Evolutionary conservation across 2,888 invertebrate species (phyloP).

Genomic region (Ctena decussata): DNA sequence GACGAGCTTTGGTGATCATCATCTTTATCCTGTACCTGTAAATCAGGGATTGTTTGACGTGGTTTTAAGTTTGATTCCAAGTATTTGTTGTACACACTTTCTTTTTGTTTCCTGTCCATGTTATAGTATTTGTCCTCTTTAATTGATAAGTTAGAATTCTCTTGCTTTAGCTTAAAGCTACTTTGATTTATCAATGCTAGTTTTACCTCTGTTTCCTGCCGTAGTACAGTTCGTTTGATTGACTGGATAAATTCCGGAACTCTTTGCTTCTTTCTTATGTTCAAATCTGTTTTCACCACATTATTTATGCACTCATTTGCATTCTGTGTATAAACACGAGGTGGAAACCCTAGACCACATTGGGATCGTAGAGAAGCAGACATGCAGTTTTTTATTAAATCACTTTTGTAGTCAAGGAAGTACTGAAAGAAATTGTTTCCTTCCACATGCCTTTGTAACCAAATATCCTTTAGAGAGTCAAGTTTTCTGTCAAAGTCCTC

Average conservation of each 20-base stretch:
- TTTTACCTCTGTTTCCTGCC: slow-evolving; percentile 22
- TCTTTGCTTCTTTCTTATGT: not conserved
- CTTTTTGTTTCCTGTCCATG: no score
- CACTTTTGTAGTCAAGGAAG: slow-evolving; percentile 2
- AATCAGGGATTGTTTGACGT: no score
- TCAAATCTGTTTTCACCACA: not conserved
- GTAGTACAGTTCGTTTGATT: not conserved
- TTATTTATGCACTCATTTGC: slow-evolving; percentile 18
- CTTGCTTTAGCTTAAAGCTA: not conserved
- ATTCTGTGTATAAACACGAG: slow-evolving; percentile 19
- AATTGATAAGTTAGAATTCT: not conserved
- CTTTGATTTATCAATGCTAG: slow-evolving; percentile 25
- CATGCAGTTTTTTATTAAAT: slow-evolving; percentile 20
- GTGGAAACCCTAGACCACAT: slow-evolving; percentile 22
- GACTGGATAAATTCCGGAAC: not conserved
- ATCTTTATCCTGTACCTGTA: no score
- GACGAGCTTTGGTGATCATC: no score
- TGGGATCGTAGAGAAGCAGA: not conserved
- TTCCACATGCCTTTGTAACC: not conserved
- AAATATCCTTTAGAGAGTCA: not conserved
- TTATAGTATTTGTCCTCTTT: no score
- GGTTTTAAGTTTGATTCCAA: no score
- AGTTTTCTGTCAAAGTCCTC: not conserved
- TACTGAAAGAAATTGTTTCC: slow-evolving; percentile 3
- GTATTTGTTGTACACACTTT: no score